Evolutionary conservation across 2,888 invertebrate genomes (phyloP).

Genomic region (Crocallis elinguaria): DNA sequence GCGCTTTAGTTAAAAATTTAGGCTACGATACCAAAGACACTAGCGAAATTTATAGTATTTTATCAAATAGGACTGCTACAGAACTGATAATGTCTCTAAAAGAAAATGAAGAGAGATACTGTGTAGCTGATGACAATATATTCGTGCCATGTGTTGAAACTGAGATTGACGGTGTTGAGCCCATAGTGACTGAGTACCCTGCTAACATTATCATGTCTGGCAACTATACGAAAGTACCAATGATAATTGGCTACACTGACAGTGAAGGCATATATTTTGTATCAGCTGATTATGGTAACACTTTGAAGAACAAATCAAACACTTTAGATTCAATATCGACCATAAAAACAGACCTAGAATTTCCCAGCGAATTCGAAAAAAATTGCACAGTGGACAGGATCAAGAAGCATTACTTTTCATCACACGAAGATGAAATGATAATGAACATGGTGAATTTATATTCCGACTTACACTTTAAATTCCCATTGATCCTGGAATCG

Average conservation of each 20-base stretch:
- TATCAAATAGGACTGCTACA: constrained; percentile 59
- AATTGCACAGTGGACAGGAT: constrained; percentile 61
- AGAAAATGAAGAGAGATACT: constrained; percentile 62
- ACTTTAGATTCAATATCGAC: constrained; percentile 52
- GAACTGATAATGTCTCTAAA: constrained; percentile 65
- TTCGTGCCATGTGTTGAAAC: constrained; percentile 76
- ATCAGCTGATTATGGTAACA: constrained; percentile 66
- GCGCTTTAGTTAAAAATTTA: constrained; percentile 62
- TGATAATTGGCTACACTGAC: constrained; percentile 75
- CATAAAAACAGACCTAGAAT: constrained; percentile 63
- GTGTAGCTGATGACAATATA: constrained; percentile 63
- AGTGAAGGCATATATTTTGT: constrained; percentile 75
- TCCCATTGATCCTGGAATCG: constrained; percentile 67
- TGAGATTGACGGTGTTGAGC: constrained; percentile 62
- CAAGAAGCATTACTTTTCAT: constrained; percentile 63
- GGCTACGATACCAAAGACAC: constrained; percentile 70
- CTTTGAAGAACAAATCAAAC: constrained; percentile 47
- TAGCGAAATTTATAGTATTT: constrained; percentile 61
- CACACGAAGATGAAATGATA: constrained; percentile 62
- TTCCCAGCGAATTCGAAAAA: constrained; percentile 59
- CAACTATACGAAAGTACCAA: constrained; percentile 73
- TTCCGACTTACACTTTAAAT: constrained; percentile 74
- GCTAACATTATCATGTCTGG: constrained; percentile 62
- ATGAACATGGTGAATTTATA: constrained; percentile 75
- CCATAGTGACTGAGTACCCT: constrained; percentile 66